These are phyloP conservation scores for Tichodroma muraria DNA, from an alignment of 2,113 vertebrate species.

Conservation along the genomic window DNA sequence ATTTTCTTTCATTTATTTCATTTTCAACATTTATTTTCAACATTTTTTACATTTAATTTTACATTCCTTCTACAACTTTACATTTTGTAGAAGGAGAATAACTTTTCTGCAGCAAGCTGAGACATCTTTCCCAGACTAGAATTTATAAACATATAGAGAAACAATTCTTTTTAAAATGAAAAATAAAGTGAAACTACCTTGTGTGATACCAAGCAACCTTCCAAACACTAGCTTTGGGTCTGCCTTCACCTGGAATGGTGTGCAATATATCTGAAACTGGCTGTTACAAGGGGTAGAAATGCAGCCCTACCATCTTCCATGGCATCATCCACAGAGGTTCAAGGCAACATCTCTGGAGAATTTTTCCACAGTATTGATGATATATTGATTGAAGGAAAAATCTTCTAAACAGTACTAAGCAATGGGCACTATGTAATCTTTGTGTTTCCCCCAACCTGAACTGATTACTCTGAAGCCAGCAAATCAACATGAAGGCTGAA, in stretches of 20 bases:
- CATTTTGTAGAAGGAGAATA: background rate
- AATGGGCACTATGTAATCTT: background rate
- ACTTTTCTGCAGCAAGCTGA: background rate
- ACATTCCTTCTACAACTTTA: too few relatives aligned
- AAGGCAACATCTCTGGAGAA: background rate
- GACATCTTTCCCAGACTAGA: background rate
- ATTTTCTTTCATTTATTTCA: too few relatives aligned
- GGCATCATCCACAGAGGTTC: background rate
- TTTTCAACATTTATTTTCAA: too few relatives aligned
- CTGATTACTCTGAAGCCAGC: background rate
- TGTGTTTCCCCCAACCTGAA: background rate
- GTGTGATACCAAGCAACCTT: background rate
- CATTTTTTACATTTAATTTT: too few relatives aligned
- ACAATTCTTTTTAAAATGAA: background rate
- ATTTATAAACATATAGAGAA: background rate
- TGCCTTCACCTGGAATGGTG: background rate
- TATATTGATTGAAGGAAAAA: background rate
- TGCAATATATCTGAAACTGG: background rate
- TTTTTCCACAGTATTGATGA: background rate
- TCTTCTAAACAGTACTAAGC: background rate
- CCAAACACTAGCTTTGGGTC: background rate
- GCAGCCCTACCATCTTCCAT: background rate
- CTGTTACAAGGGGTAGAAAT: background rate
- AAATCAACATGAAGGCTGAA: background rate
- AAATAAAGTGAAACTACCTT: background rate